phyloP scores from a whole-genome alignment of 2,113 vertebrate genomes.

The Albula glossodonta region DNA sequence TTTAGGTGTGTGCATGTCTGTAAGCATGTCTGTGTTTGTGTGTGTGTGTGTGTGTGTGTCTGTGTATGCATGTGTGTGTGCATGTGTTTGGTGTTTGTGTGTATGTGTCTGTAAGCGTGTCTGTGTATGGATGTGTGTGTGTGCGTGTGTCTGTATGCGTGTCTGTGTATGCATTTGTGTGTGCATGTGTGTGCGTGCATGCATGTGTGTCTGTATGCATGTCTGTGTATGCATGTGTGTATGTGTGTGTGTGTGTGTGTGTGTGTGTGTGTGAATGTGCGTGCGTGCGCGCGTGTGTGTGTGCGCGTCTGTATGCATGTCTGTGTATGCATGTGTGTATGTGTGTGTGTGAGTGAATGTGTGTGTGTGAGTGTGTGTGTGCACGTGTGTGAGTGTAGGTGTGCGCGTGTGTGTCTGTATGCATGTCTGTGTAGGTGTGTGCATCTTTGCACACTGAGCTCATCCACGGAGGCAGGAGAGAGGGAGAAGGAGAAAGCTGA shows the following conservation, averaged over 20 bases:
- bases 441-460: background rate
- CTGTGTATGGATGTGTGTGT: background rate
- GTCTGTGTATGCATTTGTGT: background rate
- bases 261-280: too few species aligned
- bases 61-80: too few species aligned
- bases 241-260: background rate
- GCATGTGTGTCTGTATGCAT: too few species aligned
- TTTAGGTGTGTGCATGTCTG: too few species aligned
- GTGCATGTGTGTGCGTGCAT: too few species aligned
- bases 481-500: too few species aligned
- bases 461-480: background rate
- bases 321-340: background rate
- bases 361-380: background rate
- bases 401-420: background rate
- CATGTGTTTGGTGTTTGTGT: too few species aligned
- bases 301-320: background rate
- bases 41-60: too few species aligned
- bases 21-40: too few species aligned
- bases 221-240: background rate
- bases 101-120: background rate
- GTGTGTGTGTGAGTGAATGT: background rate
- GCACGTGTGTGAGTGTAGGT: too few species aligned
- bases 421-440: background rate
- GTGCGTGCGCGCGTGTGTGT: background rate
- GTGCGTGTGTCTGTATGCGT: background rate